phyloP scores from a whole-genome alignment of 2,797 vertebrate species.

The Hippocampus kuda region DNA sequence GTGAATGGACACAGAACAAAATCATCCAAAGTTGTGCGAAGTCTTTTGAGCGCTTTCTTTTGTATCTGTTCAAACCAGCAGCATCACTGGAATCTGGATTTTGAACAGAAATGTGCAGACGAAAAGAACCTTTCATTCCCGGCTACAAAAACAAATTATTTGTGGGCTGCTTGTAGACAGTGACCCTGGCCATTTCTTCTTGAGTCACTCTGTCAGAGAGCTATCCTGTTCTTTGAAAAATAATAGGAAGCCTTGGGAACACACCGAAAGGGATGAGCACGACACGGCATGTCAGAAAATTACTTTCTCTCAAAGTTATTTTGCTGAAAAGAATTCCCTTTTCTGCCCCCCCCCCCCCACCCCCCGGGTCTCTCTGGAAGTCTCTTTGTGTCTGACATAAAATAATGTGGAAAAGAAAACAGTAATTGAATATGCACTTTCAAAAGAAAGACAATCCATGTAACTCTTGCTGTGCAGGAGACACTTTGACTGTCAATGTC shows the following conservation, averaged over 20 bases:
- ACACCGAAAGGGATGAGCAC: conserved; percentile 42
- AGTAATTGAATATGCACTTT: conserved; percentile 4
- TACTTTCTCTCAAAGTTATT: conserved; percentile 45
- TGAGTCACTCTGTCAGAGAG: conserved; percentile 32
- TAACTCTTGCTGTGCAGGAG: conserved; percentile 27
- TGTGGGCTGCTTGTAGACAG: conserved; percentile 26
- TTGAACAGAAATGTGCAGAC: conserved; percentile 4
- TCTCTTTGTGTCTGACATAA: conserved; percentile 20
- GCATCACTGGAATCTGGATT: conserved; percentile 6
- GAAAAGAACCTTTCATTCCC: conserved; percentile 12
- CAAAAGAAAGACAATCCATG: neutral
- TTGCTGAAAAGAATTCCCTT: conserved; percentile 24
- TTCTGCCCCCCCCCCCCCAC: conserved; percentile 23
- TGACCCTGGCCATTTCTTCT: conserved; percentile 21
- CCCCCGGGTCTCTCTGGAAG: conserved; percentile 5
- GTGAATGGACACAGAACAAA: neutral
- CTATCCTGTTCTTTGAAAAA: conserved; percentile 43
- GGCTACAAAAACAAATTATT: conserved; percentile 21
- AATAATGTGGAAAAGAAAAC: conserved; percentile 13
- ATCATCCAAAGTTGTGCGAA: neutral
- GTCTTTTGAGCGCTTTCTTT: neutral
- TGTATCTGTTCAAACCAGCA: neutral
- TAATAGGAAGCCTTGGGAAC: conserved; percentile 56
- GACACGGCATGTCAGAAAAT: conserved; percentile 50
- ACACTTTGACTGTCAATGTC: conserved; percentile 33